Evolutionary conservation across 2,797 vertebrate species (phyloP), one percentile per base, ranked within the genome.

Genomic region (Myioborus miniatus): DNA sequence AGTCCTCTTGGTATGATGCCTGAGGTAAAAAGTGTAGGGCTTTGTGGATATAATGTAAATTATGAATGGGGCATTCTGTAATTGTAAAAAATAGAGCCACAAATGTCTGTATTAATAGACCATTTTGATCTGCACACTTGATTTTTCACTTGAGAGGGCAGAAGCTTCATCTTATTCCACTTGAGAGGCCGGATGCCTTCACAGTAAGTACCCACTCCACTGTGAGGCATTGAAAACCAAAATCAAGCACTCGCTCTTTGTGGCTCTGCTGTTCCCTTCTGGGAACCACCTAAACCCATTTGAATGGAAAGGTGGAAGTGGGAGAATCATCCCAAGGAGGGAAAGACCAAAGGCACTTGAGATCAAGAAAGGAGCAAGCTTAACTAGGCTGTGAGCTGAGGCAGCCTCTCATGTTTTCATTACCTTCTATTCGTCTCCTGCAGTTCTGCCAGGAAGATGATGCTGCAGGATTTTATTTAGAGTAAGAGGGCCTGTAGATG

Each of bases 71-170:
- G 14, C 37, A 69, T 72, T 72, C 23, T 37, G 29, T 75, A 91
- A 78, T 37, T 91, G 43, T 69, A 69, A 79, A 58, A 90, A 88
- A 83, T 8, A 84, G 44, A 85, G 43, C 6, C 75, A 91, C 30
- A 75, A 83, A 53, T 83, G 47, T 34, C 46, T 86, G 30, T 62
- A 71, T 78, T 74, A 84, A 49, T 30, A 49, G 63, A 80, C 78
- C 6, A 53, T 75, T 94, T 80, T 74, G 26, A 85, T 71, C 60
- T 77, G 30, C 85, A 43, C 32, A 43, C 53, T 93, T 93, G 80
- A 75, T 83, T 94, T 88, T 90, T 90, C 58, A 86, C 69, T 90
- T 72, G 74, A 95, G 62, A 91, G 46, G 67, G 39, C 44, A 88
- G 50, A 23, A 64, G 5, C 72, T 90, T 68, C 34, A 49, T 67